These are phyloP conservation scores for Brachyistius frenatus DNA, from an alignment of 2,113 vertebrate species.

Conservation along the genomic window DNA sequence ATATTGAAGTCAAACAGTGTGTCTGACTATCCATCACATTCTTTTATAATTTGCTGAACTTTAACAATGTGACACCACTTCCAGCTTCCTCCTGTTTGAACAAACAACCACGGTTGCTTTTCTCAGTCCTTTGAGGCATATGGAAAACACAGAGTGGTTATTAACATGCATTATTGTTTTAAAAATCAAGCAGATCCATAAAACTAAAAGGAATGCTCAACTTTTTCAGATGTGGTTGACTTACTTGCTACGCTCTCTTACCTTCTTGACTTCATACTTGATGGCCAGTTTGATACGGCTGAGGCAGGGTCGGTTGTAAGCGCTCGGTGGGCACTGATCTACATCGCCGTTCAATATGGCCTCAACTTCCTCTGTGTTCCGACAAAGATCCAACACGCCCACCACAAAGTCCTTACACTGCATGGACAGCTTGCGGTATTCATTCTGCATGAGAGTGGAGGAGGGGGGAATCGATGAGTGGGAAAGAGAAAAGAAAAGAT, in stretches of 20 bases:
- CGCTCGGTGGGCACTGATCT: constrained; percentile 87
- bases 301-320: constrained; percentile 93
- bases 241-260: constrained; percentile 55
- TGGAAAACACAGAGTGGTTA: no score
- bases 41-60: neutral
- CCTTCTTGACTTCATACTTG: constrained; percentile 99
- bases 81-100: neutral
- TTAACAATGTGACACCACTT: neutral
- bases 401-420: constrained; percentile 99
- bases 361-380: constrained; percentile 97
- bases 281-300: constrained; percentile 96
- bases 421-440: constrained; percentile 98
- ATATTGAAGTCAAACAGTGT: neutral
- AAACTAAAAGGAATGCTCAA: no score
- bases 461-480: neutral
- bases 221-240: no score
- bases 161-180: no score
- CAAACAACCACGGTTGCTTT: neutral
- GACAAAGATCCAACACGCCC: constrained; percentile 96
- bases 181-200: no score
- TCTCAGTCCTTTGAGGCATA: neutral
- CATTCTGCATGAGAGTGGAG: constrained; percentile 85
- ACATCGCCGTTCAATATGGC: constrained; percentile 96
- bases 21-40: neutral
- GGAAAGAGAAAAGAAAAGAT: neutral